Base-by-base conservation (phyloP, 2,888 invertebrate genomes). In the Callinectes sapidus region DNA sequence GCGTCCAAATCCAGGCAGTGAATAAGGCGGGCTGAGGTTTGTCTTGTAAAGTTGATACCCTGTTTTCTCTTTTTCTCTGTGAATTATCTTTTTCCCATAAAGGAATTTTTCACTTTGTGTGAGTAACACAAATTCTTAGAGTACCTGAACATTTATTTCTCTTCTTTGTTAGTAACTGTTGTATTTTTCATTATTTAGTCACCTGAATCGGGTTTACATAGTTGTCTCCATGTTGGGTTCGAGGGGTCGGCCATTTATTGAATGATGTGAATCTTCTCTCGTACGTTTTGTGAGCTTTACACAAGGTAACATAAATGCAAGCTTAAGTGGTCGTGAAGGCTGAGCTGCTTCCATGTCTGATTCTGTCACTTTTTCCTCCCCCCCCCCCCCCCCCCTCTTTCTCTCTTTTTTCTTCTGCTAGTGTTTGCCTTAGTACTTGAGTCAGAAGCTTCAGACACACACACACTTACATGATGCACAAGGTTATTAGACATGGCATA, bases 71-170 rank as follows among this genome's bases (percentile, higher is more conserved):
- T 18, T 5, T 91, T 23, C 54, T 71, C 39, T 91, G 23, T 35
- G 66, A 86, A 66, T 90, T 87, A 61, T 32, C 87, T 89, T 71
- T 71, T 88, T 71, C 14, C 28, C 23, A 48, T 71, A 28, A 32
- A 16, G 32, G 32, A 48, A 28, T 87, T 85, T 81, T 86, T 71
- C 28, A 71, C 55, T 91, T 81, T 87, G 90, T 92, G 87, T 90
- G 32, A 55, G 61, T 89, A 71, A 90, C 89, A 88, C 86, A 90
- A 39, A 61, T 87, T 87, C 48, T 92, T 87, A 86, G 87, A 92
- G 92, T 92, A 92, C 92, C 92, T 92, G 92, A 92, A 90, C 89
- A 87, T 90, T 90, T 92, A 48, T 92, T 92, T 55, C 55, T 39
- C 39, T 10, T 77, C 55, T 39, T 71, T 91, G 81, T 54, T 88